Base-by-base conservation (phyloP, 2,797 vertebrate species). In the Dendrocincla fuliginosa region DNA sequence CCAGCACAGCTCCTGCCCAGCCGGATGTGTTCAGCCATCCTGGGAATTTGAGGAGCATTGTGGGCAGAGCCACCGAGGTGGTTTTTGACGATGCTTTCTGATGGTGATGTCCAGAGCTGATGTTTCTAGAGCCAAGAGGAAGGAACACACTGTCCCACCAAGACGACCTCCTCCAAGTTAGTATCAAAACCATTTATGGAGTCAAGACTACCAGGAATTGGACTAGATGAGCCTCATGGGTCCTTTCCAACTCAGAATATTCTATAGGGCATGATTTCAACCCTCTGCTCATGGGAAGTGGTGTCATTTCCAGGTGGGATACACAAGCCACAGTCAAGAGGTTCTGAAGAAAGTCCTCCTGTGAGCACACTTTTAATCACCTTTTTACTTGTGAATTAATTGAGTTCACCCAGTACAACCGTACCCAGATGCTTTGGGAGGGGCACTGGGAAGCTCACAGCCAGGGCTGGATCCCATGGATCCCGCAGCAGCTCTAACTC, bases 11-110 rank as follows among this genome's bases (percentile, higher is more conserved):
- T 91, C 32, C 41, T 23, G 49, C 37, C 53, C 32, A 42, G 13
- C 5, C 0, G 0, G 41, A 47, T 33, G 19, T 0, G 0, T 41
- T 73, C 56, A 33, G 64, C 27, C 50, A 27, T 9, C 33, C 68
- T 5, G 2, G 56, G 39, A 23, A 75, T 60, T 1, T 23, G 49
- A 89, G 39, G 15, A 92, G 37, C 17, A 67, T 25, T 1, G 4
- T 2, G 6, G 19, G 41, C 56, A 71, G 25, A 65, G 32, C 27
- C 69, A 86, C 44, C 25, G 17, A 64, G 61, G 46, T 53, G 59
- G 25, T 11, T 83, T 77, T 27, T 33, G 37, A 46, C 46, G 2
- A 27, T 52, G 28, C 6, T 41, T 84, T 41, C 37, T 59, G 35
- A 55, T 35, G 28, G 49, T 61, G 42, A 17, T 63, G 73, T 41